Conservation (phyloP, 2,113 vertebrate genomes). For the Antennarius striatus region DNA sequence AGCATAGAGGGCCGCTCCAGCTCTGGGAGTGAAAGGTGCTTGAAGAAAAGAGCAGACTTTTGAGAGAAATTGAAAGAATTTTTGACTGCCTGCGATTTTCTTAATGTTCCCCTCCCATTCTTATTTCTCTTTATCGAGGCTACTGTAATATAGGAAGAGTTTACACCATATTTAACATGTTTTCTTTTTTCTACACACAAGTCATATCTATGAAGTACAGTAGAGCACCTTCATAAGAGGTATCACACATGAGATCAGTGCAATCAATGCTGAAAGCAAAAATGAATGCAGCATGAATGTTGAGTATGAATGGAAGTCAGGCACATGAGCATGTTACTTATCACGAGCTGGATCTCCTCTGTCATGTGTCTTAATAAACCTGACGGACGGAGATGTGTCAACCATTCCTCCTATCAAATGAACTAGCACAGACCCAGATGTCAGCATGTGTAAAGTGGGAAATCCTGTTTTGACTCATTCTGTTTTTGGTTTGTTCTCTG, state of each 20-base stretch:
- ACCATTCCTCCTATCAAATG: slow-evolving; percentile 25
- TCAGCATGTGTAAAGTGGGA: slow-evolving; percentile 31
- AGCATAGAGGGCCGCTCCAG: slow-evolving; percentile 98
- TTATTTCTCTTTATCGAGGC: slow-evolving; percentile 81
- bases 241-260: slow-evolving; percentile 79
- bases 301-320: slow-evolving; percentile 44
- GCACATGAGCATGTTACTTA: slow-evolving; percentile 33
- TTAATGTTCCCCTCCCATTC: slow-evolving; percentile 64
- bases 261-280: slow-evolving; percentile 74
- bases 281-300: slow-evolving; percentile 68
- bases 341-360: slow-evolving; percentile 34
- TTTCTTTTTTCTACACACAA: slow-evolving; percentile 85
- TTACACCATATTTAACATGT: slow-evolving; percentile 89
- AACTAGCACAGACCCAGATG: slow-evolving; percentile 55
- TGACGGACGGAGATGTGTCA: slow-evolving; percentile 31
- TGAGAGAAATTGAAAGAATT: slow-evolving; percentile 41
- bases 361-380: slow-evolving; percentile 29
- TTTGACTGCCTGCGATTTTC: slow-evolving; percentile 51
- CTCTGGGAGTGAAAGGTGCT: slow-evolving; percentile 86
- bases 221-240: slow-evolving; percentile 84
- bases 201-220: slow-evolving; percentile 66
- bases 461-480: slow-evolving; percentile 1
- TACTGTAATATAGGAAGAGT: slow-evolving; percentile 95
- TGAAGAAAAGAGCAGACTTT: slow-evolving; percentile 59
- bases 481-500: neutral